phyloP scores from a whole-genome alignment of 2,797 vertebrate genomes.

The Labeo calbasu region DNA sequence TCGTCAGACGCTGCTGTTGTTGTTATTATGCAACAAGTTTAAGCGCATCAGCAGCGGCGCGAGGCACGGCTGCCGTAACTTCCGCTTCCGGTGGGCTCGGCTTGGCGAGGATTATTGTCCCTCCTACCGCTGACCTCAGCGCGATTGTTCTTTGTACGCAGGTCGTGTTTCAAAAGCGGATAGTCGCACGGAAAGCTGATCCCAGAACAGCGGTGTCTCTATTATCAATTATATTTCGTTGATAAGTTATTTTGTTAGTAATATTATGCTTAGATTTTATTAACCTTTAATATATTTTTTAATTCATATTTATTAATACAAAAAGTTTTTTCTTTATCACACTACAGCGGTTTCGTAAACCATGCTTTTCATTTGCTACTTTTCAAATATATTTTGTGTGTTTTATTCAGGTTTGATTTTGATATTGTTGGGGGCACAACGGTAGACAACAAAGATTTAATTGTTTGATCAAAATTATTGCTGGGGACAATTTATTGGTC shows the following conservation, averaged over 20 bases:
- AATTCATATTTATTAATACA: neutral
- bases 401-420: neutral
- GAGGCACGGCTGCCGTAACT: neutral
- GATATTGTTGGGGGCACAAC: too few species aligned
- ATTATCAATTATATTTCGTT: neutral
- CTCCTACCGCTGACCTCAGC: neutral
- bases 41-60: conserved; percentile 20
- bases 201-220: neutral
- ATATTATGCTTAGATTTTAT: neutral
- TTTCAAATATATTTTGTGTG: neutral
- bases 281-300: neutral
- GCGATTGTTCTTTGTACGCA: neutral
- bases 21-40: conserved; percentile 23
- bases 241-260: neutral
- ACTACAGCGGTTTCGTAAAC: neutral
- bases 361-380: neutral
- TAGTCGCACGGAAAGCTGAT: neutral
- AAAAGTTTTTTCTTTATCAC: neutral
- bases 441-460: too few species aligned
- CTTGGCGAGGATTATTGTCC: neutral
- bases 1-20: neutral
- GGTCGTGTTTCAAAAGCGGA: neutral
- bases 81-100: conserved; percentile 43
- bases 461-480: too few species aligned
- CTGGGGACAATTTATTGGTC: too few species aligned